phyloP scores from a whole-genome alignment of 2,797 vertebrate species.

The Galaxias olidus region DNA sequence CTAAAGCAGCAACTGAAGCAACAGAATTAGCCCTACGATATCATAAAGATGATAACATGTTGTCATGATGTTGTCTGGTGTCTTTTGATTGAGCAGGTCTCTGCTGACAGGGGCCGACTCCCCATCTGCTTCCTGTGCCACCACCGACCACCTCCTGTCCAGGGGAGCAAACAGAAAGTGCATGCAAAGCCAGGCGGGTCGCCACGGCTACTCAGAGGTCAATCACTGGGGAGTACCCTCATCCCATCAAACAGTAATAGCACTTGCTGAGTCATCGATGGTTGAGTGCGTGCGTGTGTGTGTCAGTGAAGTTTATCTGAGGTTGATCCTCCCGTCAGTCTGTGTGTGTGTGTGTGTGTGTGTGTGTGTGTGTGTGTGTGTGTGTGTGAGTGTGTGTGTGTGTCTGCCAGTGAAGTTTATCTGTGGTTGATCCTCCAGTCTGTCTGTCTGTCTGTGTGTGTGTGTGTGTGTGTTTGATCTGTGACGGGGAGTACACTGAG shows the following conservation, averaged over 20 bases:
- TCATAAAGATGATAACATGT: conserved; percentile 37
- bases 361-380: background rate
- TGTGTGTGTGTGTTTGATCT: background rate
- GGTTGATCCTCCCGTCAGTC: too few species aligned
- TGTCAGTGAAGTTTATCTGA: background rate
- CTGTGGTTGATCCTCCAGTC: too few species aligned
- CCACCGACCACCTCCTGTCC: conserved; percentile 46
- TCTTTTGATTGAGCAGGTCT: conserved; percentile 32
- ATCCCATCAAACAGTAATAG: conserved; percentile 51
- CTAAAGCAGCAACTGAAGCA: too few species aligned
- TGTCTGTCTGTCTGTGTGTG: background rate
- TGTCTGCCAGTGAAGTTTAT: conserved; percentile 1
- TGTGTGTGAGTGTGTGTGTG: background rate
- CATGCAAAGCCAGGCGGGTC: conserved; percentile 31
- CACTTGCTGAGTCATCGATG: conserved; percentile 41
- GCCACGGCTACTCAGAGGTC: conserved; percentile 37
- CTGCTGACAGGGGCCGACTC: conserved; percentile 33
- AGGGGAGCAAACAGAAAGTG: conserved; percentile 55
- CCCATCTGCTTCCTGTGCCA: conserved; percentile 43
- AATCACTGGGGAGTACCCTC: conserved; percentile 21
- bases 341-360: background rate
- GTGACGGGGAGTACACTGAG: too few species aligned
- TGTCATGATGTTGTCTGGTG: conserved; percentile 28
- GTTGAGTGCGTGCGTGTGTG: background rate
- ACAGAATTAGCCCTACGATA: conserved; percentile 14